Percentiles rank a stretch among this genome's conserved stretches.
Conservation (phyloP, 2,797 vertebrate species). For the Squalus acanthias region DNA sequence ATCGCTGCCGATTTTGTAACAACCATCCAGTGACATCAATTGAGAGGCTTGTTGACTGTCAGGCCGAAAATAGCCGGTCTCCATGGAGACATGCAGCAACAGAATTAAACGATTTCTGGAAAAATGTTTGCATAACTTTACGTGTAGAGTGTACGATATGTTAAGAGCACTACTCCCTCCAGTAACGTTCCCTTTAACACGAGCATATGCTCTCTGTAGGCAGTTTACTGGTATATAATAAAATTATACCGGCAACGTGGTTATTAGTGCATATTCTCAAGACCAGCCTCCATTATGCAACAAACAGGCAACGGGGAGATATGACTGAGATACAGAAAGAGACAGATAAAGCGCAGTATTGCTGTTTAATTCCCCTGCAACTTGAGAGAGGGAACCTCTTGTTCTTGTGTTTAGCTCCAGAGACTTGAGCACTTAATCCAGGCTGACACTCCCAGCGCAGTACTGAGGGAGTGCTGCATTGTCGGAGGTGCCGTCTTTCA, state of each 20-base stretch:
- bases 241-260: not conserved
- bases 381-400: not conserved
- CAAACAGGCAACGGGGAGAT: not conserved
- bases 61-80: constrained; percentile 8
- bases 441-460: not conserved
- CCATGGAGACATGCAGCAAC: not conserved
- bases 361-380: not conserved
- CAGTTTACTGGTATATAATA: not conserved
- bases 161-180: not conserved
- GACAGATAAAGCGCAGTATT: not conserved
- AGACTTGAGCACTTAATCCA: not conserved
- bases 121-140: not conserved
- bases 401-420: not conserved
- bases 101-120: not conserved
- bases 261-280: not conserved
- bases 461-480: not conserved
- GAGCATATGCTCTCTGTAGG: not conserved
- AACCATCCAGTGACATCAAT: constrained; percentile 15
- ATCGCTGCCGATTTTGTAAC: not conserved
- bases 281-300: not conserved
- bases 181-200: not conserved
- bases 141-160: not conserved
- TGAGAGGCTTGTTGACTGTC: constrained; percentile 6
- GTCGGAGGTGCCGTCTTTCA: not conserved
- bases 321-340: not conserved